phyloP scores from a whole-genome alignment of 2,797 vertebrate species.

The Paratrypauchen microcephalus region DNA sequence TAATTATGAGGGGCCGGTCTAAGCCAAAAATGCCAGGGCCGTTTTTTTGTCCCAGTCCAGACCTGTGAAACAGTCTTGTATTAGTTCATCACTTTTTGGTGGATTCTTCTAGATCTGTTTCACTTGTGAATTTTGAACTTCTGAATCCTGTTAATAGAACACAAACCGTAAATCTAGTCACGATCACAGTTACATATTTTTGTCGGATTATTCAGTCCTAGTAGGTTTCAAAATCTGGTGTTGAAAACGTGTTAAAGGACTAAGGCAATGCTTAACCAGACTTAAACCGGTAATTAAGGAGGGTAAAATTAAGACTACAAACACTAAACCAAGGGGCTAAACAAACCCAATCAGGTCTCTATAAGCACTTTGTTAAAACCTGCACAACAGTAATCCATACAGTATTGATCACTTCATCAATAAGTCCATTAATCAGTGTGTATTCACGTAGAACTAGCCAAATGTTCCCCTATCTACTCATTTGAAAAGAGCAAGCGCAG shows the following conservation, averaged over 20 bases:
- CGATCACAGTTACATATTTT: no score
- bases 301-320: not conserved
- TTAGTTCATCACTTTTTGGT: no score
- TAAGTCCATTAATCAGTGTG: not conserved
- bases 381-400: not conserved
- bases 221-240: not conserved
- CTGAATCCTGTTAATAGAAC: no score
- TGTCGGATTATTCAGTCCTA: no score
- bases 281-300: not conserved
- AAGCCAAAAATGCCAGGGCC: no score
- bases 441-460: not conserved
- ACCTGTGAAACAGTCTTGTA: no score
- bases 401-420: slow-evolving; percentile 1
- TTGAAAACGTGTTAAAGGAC: not conserved
- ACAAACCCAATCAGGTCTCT: not conserved
- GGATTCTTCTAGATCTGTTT: no score
- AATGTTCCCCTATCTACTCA: not conserved
- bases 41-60: no score
- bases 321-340: not conserved
- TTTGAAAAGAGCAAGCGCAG: not conserved
- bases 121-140: no score
- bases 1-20: no score
- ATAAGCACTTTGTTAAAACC: slow-evolving; percentile 1
- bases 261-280: no score
- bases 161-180: no score